Evolutionary conservation across 2,888 invertebrate species (phyloP), one percentile per base, ranked within the genome.

Genomic region (Microctonus hyperodae): DNA sequence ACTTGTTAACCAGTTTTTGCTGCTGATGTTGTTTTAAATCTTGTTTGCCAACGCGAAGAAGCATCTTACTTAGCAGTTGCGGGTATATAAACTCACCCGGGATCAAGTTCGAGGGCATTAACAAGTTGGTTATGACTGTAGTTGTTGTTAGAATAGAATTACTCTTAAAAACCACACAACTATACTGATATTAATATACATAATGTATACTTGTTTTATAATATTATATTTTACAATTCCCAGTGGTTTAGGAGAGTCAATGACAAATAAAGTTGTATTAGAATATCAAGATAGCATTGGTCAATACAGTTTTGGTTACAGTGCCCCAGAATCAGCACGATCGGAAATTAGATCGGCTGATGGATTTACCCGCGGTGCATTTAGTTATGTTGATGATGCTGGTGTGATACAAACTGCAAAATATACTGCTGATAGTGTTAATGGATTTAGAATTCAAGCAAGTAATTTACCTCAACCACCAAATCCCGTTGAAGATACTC

Each of bases 361-460:
- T 35, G 86, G 86, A 1, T 73, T 79, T 51, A 85, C 83, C n/a
- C 80, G 81, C 11, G 86, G 86, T 11, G 77, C 79, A 20, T 86
- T 85, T 78, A 84, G 84, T 66, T 86, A 86, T 76, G 73, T 86
- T 28, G 86, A 86, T 69, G 80, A 77, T 6, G 76, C 81, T 61
- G 86, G 86, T 6, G 72, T 80, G 9, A 78, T 86, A 53, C 86
- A 86, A 72, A 85, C 79, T 35, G 83, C 84, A 6, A 81, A 81
- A 57, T 86, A 86, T 73, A 81, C 83, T 2, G 83, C 85, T 1
- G 86, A 86, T 66, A 79, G 81, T 25, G 75, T 80, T 37, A 79
- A 83, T 66, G 86, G 86, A n/a, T 87, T 86, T 79, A 80, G 82
- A 6, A 83, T 86, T 7, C 78, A 82, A 9, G 85, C 85, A 40